Evolutionary conservation across 2,888 invertebrate genomes (phyloP).

Genomic region (Pandemis corylana): DNA sequence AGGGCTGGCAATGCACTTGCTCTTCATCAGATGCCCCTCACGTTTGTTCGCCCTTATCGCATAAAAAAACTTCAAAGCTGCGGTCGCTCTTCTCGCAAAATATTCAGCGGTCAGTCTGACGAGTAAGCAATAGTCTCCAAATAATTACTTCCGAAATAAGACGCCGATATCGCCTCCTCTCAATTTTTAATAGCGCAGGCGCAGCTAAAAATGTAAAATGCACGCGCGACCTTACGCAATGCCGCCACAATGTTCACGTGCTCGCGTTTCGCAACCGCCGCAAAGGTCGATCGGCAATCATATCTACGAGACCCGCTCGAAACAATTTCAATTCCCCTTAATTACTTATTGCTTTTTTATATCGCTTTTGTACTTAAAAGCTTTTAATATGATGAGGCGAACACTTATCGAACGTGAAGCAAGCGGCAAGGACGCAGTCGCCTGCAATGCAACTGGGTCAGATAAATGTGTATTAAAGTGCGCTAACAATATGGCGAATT

Average conservation of each 20-base stretch:
- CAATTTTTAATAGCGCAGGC: conserved; percentile 47
- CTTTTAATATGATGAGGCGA: conserved; percentile 75
- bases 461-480: conserved; percentile 28
- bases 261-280: conserved; percentile 65
- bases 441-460: conserved; percentile 51
- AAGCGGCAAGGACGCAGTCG: conserved; percentile 74
- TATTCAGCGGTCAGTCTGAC: too few species aligned
- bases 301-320: conserved; percentile 57
- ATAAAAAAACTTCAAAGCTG: too few species aligned
- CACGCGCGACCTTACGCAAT: conserved; percentile 63
- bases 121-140: too few species aligned
- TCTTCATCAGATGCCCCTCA: too few species aligned
- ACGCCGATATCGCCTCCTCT: too few species aligned
- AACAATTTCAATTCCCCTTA: conserved; percentile 67
- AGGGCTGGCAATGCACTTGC: too few species aligned
- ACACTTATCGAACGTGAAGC: conserved; percentile 72
- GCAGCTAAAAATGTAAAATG: conserved; percentile 59
- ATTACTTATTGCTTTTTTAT: conserved; percentile 65
- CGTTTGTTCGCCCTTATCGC: too few species aligned
- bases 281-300: conserved; percentile 66
- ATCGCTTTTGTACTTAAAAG: conserved; percentile 59
- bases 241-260: conserved; percentile 68
- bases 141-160: too few species aligned
- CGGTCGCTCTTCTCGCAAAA: too few species aligned
- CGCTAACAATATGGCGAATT: conserved; percentile 37